phyloP scores from a whole-genome alignment of 2,113 vertebrate genomes.

The Campylomormyrus tamandua region DNA sequence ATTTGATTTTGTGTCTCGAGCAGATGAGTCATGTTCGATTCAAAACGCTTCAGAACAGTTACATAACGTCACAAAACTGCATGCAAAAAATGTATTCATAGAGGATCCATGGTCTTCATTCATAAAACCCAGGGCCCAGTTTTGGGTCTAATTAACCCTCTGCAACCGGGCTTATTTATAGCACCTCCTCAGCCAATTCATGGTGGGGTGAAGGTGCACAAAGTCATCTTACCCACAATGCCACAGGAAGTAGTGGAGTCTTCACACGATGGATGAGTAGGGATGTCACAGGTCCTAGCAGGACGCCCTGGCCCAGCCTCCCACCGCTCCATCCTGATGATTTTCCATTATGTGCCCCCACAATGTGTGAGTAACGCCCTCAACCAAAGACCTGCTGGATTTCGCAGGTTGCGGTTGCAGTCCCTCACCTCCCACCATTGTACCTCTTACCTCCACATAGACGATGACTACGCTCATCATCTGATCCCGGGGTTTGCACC shows the following conservation, averaged over 20 bases:
- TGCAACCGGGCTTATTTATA: background rate
- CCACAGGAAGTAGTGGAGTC: background rate
- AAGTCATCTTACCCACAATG: slow-evolving; percentile 2
- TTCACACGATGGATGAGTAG: background rate
- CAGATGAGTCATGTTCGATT: slow-evolving; percentile 6
- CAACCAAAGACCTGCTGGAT: background rate
- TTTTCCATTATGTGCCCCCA: background rate
- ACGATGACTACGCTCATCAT: background rate
- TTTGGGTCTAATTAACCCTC: background rate
- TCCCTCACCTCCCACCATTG: background rate
- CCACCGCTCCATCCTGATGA: background rate
- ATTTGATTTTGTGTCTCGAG: background rate
- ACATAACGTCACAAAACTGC: background rate
- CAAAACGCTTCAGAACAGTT: background rate
- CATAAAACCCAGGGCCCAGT: background rate
- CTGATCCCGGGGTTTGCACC: background rate
- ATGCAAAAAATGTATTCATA: background rate
- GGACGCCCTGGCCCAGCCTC: background rate
- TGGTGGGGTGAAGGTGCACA: background rate
- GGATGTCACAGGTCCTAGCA: background rate
- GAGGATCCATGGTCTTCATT: background rate
- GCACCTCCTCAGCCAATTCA: background rate
- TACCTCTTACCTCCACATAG: background rate
- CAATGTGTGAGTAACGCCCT: background rate
- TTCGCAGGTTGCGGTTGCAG: background rate